Evolutionary conservation across 2,888 invertebrate species (phyloP), one percentile per base, ranked within the genome.

Genomic region (Chrysolina americana): DNA sequence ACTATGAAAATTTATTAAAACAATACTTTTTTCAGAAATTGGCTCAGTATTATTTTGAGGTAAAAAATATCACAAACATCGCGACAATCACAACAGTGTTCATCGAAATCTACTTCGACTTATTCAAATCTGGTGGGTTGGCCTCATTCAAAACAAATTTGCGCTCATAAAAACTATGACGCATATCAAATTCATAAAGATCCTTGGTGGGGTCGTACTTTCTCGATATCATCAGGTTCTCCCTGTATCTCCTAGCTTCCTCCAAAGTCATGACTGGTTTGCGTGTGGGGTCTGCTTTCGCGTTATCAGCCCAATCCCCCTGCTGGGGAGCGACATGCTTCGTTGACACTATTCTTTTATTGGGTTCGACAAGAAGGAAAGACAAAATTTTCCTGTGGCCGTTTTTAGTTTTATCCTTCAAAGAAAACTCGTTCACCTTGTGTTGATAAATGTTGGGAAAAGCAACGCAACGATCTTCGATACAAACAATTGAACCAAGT

Each of bases 361-460:
- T 53, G 0, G 53, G 53, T 10, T 53, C 53, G 11, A 53, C 21
- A 21, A 53, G 19, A 19, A 53, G 19, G 17, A 53, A 53, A 19
- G 19, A 19, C 53, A 53, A 11, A 53, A 53, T 53, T 53, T 53
- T 53, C 11, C 53, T 53, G 11, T 53, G 19, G 2, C 53, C 53
- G 10, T 8, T 8, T 17, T 53, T 53, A 9, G 21, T 53, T 19
- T 53, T 53, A 53, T 53, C 53, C 19, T 53, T 9, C 2, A 53
- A 53, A 53, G 53, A 19, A 10, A n/a, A n/a, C n/a, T n/a, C n/a
- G n/a, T 19, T 19, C 19, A 53, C 53, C 11, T 17, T 53, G 53
- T 53, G 53, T 13, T 53, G 53, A 19, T 53, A 53, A 11, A 53
- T 53, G 17, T 53, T 53, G 17, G 53, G 53, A 53, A 53, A 53